Evolutionary conservation across 2,113 vertebrate species (phyloP).

Genomic region (Scomber colias): DNA sequence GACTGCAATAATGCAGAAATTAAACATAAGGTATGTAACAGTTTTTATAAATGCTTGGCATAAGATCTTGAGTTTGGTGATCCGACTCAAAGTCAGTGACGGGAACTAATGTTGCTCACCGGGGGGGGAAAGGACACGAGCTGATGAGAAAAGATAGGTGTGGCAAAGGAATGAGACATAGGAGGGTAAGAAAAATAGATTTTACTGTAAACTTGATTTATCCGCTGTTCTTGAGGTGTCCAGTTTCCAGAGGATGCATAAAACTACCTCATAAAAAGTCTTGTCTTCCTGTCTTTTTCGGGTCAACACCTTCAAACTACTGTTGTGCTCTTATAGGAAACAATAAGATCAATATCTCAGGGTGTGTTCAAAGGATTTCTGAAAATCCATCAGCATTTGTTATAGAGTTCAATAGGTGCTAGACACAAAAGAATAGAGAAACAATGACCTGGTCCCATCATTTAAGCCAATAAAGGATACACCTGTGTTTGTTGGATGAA

Average conservation of each 20-base stretch:
- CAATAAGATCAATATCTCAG: conserved; percentile 73
- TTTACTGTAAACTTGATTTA: conserved; percentile 76
- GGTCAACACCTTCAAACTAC: conserved; percentile 64
- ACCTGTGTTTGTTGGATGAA: conserved; percentile 11
- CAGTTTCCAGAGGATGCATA: conserved; percentile 65
- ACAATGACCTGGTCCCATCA: conserved; percentile 28
- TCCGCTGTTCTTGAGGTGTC: conserved; percentile 60
- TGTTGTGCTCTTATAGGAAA: conserved; percentile 40
- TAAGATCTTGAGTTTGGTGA: neutral
- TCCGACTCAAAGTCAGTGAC: conserved; percentile 6
- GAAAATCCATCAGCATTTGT: conserved; percentile 46
- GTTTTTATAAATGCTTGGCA: conserved; percentile 31
- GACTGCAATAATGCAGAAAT: conserved; percentile 44
- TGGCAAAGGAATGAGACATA: conserved; percentile 29
- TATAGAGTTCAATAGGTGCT: conserved; percentile 30
- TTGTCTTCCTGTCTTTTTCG: conserved; percentile 36
- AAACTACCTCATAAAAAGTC: conserved; percentile 67
- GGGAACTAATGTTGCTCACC: conserved; percentile 24
- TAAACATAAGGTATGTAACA: conserved; percentile 38
- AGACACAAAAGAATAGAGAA: conserved; percentile 34
- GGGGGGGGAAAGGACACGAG: neutral
- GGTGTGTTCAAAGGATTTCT: conserved; percentile 64
- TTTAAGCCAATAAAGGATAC: conserved; percentile 12
- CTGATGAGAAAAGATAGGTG: conserved; percentile 26
- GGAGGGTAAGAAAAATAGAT: conserved; percentile 65